Conservation (phyloP, 1,140 invertebrate genomes). For the Sycobia sp. region DNA sequence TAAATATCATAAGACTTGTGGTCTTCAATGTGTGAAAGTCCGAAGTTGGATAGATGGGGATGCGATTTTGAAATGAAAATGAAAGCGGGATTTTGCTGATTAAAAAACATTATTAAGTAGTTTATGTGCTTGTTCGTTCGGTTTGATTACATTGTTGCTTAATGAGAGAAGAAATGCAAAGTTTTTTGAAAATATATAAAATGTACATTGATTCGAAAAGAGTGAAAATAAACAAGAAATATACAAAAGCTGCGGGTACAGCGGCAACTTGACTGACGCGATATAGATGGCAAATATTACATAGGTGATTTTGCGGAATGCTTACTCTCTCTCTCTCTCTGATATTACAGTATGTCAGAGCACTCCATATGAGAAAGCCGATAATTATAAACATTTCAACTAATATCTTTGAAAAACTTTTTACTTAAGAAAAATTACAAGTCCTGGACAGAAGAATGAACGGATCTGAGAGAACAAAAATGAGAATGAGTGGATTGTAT, state of each 20-base stretch:
- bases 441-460: no score
- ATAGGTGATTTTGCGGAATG: constrained; percentile 4
- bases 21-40: constrained; percentile 18
- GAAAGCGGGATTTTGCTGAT: neutral
- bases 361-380: no score
- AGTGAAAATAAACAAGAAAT: neutral
- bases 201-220: neutral
- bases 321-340: constrained; percentile 6
- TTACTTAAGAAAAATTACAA: constrained; percentile 5
- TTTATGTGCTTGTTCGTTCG: neutral
- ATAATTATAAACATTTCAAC: no score
- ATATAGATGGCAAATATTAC: neutral
- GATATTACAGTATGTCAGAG: no score
- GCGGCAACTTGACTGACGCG: constrained; percentile 20
- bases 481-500: constrained; percentile 10
- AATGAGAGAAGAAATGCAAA: no score
- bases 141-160: constrained; percentile 4
- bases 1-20: constrained; percentile 15
- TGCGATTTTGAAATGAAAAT: neutral
- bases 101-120: neutral
- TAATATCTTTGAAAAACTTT: constrained; percentile 1
- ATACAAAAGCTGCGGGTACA: constrained; percentile 30
- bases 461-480: constrained; percentile 12
- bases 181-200: neutral
- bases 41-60: neutral